phyloP scores from a whole-genome alignment of 2,888 invertebrate species.

The Muschampia plurimacula region DNA sequence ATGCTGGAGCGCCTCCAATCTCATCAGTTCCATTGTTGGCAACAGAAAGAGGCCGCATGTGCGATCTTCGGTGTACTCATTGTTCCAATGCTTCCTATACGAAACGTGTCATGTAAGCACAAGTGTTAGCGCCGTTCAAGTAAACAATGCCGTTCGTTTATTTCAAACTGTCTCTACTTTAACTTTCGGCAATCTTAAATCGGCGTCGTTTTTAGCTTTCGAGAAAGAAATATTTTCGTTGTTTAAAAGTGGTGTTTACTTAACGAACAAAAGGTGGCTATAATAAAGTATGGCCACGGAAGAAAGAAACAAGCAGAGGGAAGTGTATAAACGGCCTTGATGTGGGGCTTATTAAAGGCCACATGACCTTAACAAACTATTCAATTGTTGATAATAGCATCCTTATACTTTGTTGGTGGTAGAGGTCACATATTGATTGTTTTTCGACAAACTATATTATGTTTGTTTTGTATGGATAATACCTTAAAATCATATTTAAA shows the following conservation, averaged over 20 bases:
- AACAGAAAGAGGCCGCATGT: slow-evolving; percentile 66
- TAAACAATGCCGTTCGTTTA: slow-evolving; percentile 50
- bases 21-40: slow-evolving; percentile 67
- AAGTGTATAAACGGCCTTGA: neutral
- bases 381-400: too few species aligned
- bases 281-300: neutral
- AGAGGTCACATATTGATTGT: too few species aligned
- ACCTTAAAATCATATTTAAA: too few species aligned
- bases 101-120: slow-evolving; percentile 74
- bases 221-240: slow-evolving; percentile 33
- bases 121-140: slow-evolving; percentile 57
- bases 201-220: slow-evolving; percentile 42
- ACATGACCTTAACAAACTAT: too few species aligned
- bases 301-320: neutral
- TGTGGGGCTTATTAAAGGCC: too few species aligned
- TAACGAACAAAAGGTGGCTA: neutral
- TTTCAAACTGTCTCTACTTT: slow-evolving; percentile 45
- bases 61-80: slow-evolving; percentile 61
- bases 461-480: too few species aligned
- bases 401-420: too few species aligned
- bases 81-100: slow-evolving; percentile 61
- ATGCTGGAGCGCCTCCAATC: slow-evolving; percentile 65
- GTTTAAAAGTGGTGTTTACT: slow-evolving; percentile 7
- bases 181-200: slow-evolving; percentile 40
- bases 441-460: too few species aligned